Conservation (phyloP, 2,797 vertebrate species). For the Intellagama lesueurii region DNA sequence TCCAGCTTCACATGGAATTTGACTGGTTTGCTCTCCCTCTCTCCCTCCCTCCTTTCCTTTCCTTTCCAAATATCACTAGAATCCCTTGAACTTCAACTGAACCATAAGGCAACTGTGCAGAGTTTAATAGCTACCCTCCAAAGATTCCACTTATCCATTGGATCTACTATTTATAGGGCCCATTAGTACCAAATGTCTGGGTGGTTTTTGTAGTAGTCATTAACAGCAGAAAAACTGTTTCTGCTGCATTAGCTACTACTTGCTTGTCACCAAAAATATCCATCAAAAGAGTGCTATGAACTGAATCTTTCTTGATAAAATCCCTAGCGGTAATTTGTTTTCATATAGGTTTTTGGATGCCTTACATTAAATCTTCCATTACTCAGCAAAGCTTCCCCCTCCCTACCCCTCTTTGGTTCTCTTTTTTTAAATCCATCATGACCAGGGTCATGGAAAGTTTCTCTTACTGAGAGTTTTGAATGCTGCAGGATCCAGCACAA, state of each 20-base stretch:
- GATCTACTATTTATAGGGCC: slow-evolving; percentile 72
- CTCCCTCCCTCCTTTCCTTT: not conserved
- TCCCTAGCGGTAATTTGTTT: slow-evolving; percentile 40
- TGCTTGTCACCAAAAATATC: slow-evolving; percentile 71
- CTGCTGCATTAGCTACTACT: slow-evolving; percentile 53
- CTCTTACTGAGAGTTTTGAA: not conserved
- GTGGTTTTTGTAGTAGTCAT: slow-evolving; percentile 67
- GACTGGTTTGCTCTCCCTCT: not conserved
- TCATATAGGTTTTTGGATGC: slow-evolving; percentile 30
- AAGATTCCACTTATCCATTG: slow-evolving; percentile 56
- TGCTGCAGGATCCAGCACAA: not conserved
- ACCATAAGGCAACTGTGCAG: slow-evolving; percentile 63
- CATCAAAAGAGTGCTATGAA: slow-evolving; percentile 64
- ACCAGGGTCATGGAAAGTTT: not conserved
- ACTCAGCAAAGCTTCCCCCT: slow-evolving; percentile 31
- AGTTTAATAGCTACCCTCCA: slow-evolving; percentile 64
- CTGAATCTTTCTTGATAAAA: slow-evolving; percentile 55
- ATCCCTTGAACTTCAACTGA: slow-evolving; percentile 74
- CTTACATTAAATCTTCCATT: slow-evolving; percentile 46
- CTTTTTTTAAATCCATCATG: not conserved
- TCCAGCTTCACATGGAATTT: slow-evolving; percentile 7
- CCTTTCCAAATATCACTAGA: slow-evolving; percentile 59
- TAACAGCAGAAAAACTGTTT: slow-evolving; percentile 61
- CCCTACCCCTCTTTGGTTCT: not conserved
- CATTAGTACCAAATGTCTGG: slow-evolving; percentile 66